These are phyloP conservation scores for Vespertilio murinus DNA, from an alignment of 2,797 vertebrate species.

Conservation along the genomic window DNA sequence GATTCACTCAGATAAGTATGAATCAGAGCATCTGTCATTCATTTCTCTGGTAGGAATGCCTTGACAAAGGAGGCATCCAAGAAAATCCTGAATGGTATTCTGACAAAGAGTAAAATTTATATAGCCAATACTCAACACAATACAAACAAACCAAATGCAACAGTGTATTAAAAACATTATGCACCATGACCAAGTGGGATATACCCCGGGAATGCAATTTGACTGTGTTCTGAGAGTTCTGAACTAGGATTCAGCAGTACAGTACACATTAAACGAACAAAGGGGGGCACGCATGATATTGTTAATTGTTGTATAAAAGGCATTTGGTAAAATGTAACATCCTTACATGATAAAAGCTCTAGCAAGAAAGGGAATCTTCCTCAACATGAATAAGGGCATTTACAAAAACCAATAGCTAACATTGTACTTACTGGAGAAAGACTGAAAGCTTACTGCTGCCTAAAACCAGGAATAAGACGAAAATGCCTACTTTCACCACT, in stretches of 20 bases:
- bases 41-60: conserved; percentile 25
- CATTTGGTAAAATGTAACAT: not conserved
- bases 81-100: not conserved
- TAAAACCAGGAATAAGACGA: not conserved
- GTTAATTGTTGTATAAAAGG: not conserved
- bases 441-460: not conserved
- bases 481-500: not conserved
- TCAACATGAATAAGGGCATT: not conserved
- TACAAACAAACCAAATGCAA: not conserved
- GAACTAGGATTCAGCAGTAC: not conserved
- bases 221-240: not conserved
- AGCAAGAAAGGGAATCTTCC: not conserved
- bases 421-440: not conserved
- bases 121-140: not conserved
- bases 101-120: not conserved
- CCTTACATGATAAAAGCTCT: not conserved
- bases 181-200: not conserved
- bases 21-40: not conserved
- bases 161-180: not conserved
- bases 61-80: not conserved
- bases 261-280: not conserved
- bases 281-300: not conserved
- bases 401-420: not conserved
- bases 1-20: not conserved
- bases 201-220: conserved; percentile 14